Conservation (phyloP, 2,113 vertebrate genomes). For the Cisticola juncidis region DNA sequence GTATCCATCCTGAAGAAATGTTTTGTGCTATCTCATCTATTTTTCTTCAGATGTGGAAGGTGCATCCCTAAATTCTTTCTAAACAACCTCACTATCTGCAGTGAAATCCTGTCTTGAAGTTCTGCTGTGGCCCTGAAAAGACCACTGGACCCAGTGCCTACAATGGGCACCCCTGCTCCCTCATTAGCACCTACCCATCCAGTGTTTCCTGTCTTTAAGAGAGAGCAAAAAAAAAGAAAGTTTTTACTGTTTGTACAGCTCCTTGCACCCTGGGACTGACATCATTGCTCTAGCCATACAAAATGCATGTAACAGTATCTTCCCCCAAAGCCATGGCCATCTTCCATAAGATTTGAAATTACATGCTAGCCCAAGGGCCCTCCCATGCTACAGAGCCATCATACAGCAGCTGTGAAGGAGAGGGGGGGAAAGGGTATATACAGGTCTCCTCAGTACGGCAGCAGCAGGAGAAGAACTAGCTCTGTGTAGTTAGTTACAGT, state of each 20-base stretch:
- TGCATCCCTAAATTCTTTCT: not conserved
- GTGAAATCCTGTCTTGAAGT: not conserved
- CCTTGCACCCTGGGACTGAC: not conserved
- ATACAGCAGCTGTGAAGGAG: constrained; percentile 9
- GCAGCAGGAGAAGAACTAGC: constrained; percentile 4
- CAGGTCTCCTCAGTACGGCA: not conserved
- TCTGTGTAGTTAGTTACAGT: constrained; percentile 18
- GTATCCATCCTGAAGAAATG: not conserved
- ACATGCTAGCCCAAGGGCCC: not conserved
- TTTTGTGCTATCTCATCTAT: not conserved
- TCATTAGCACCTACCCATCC: not conserved
- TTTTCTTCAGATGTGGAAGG: not conserved
- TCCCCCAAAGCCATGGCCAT: not conserved
- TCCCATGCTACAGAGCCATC: not conserved
- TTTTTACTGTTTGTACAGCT: not conserved
- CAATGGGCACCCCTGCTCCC: not conserved
- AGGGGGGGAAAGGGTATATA: not conserved
- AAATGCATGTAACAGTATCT: not conserved
- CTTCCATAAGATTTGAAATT: constrained; percentile 5
- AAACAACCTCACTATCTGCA: not conserved
- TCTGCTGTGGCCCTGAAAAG: not conserved
- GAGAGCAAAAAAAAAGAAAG: not conserved
- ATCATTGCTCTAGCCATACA: not conserved
- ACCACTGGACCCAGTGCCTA: accelerated
- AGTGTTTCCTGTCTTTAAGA: not conserved